Percentiles rank a stretch among this genome's conserved stretches.
Evolutionary conservation across 2,797 vertebrate genomes (phyloP).

Genomic region (Oophaga sylvatica): DNA sequence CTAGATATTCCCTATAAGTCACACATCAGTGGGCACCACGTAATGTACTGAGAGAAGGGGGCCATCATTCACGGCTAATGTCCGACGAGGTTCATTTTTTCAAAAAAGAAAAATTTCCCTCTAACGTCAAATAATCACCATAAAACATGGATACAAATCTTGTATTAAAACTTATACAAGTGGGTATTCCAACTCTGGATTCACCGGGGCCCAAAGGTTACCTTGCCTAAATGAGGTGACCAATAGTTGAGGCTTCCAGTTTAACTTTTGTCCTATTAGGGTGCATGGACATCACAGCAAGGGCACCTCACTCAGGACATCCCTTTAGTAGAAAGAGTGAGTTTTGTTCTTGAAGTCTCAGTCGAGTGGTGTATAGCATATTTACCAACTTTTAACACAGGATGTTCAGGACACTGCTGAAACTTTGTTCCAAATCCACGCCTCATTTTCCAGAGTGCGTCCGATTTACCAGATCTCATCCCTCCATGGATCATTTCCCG

Average conservation of each 20-base stretch:
- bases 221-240: not conserved
- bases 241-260: not conserved
- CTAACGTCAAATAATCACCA: not conserved
- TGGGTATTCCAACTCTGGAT: not conserved
- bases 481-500: too few species aligned
- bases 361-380: too few species aligned
- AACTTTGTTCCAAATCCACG: too few species aligned
- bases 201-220: not conserved
- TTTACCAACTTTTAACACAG: too few species aligned
- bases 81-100: not conserved
- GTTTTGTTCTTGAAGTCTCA: not conserved
- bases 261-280: not conserved
- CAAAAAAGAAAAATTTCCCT: not conserved
- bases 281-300: not conserved
- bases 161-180: not conserved
- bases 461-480: too few species aligned
- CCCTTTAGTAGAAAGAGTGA: not conserved
- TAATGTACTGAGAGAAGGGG: not conserved
- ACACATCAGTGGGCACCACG: not conserved
- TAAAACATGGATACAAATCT: not conserved
- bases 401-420: too few species aligned
- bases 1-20: conserved; percentile 24
- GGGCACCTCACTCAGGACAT: too few species aligned
- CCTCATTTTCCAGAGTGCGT: too few species aligned
- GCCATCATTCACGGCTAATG: conserved; percentile 3